Conservation (phyloP, 2,113 vertebrate genomes). For the Notothenia rossii region DNA sequence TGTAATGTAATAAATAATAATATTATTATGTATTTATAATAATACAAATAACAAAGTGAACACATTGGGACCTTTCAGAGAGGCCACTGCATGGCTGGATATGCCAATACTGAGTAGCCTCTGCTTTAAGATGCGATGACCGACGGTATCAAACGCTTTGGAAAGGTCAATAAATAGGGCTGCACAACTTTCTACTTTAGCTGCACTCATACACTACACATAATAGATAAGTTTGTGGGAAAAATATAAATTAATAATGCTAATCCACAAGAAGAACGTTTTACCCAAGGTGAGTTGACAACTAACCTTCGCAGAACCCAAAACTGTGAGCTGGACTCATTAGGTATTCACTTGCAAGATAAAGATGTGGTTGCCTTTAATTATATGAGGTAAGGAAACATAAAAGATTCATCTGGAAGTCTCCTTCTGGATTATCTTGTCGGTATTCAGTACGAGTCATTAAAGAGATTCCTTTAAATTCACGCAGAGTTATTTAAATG, state of each 20-base stretch:
- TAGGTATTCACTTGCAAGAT: constrained; percentile 13
- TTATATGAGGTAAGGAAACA: background rate
- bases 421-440: constrained; percentile 8
- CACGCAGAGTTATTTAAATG: constrained; percentile 48
- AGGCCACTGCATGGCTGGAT: too few species aligned
- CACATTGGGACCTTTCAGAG: too few species aligned
- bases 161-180: too few species aligned
- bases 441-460: constrained; percentile 15
- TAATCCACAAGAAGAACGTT: constrained; percentile 4
- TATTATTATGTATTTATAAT: too few species aligned
- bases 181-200: background rate
- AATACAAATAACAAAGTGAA: too few species aligned
- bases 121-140: too few species aligned
- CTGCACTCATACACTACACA: background rate
- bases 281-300: background rate
- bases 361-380: constrained; percentile 26
- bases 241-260: background rate
- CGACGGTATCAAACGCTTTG: too few species aligned
- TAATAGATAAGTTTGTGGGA: background rate
- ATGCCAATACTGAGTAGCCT: too few species aligned
- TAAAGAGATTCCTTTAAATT: constrained; percentile 45
- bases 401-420: constrained; percentile 28
- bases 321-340: constrained; percentile 31
- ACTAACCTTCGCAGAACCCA: background rate
- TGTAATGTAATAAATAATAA: too few species aligned